Evolutionary conservation across 1,140 invertebrate species (phyloP).

Genomic region (Dreissena rostriformis): DNA sequence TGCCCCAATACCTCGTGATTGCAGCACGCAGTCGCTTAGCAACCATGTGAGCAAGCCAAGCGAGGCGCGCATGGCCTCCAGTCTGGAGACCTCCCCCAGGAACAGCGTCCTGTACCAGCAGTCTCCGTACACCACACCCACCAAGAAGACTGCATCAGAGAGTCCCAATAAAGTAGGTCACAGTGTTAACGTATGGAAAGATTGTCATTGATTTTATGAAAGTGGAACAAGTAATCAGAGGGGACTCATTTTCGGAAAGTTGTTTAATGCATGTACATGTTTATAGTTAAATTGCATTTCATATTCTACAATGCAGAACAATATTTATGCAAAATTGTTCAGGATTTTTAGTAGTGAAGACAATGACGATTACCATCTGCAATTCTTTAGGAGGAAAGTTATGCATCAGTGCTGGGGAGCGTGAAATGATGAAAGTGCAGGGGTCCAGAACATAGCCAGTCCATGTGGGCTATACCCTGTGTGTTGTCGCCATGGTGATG

Average conservation of each 20-base stretch:
- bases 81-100: constrained; percentile 66
- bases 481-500: neutral
- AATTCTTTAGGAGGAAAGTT: no score
- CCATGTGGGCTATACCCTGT: constrained; percentile 47
- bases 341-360: no score
- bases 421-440: constrained; percentile 55
- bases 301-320: no score
- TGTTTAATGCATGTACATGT: no score
- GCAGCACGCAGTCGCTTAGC: constrained; percentile 61
- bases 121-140: constrained; percentile 74
- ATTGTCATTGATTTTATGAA: no score
- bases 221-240: no score
- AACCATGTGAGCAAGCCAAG: constrained; percentile 68
- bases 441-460: constrained; percentile 55
- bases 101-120: constrained; percentile 70
- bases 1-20: neutral
- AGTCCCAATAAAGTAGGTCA: constrained; percentile 45
- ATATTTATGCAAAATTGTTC: no score
- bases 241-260: no score
- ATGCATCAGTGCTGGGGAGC: no score
- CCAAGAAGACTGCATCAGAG: constrained; percentile 67
- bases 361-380: no score
- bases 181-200: no score
- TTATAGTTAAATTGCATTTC: no score
- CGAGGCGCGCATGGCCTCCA: constrained; percentile 67